Percentiles rank a stretch among this genome's conserved stretches.
Conservation (phyloP, 30 jellyfish, hydroid and myxozoan species). For the Catostylus mosaicus region DNA sequence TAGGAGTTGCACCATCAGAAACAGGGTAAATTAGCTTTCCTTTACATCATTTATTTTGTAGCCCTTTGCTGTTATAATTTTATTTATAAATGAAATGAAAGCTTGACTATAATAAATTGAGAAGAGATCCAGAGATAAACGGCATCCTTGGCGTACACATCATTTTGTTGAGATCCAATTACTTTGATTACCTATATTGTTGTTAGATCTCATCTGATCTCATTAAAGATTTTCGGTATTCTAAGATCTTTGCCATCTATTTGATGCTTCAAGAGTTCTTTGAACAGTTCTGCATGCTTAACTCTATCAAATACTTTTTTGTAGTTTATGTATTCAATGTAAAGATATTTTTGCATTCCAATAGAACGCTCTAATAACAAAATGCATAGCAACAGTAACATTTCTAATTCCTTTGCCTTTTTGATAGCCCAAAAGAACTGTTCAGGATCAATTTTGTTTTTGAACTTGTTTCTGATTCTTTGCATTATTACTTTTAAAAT, state of each 20-base stretch:
- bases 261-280: neutral
- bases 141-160: neutral
- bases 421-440: neutral
- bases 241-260: neutral
- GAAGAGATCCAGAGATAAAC: neutral
- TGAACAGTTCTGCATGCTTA: neutral
- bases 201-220: neutral
- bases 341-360: neutral
- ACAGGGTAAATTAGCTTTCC: constrained; percentile 92
- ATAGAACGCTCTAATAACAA: neutral
- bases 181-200: neutral
- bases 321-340: neutral
- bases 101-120: neutral
- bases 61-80: neutral
- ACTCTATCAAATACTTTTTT: neutral
- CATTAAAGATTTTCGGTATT: neutral
- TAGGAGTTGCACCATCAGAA: constrained; percentile 98
- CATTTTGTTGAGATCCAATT: neutral
- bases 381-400: no score
- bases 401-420: neutral
- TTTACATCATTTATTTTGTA: no score
- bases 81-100: neutral
- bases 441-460: neutral
- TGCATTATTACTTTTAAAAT: neutral
- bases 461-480: neutral